Conservation (phyloP, 2,888 invertebrate genomes). For the Rhodophaea formosa region DNA sequence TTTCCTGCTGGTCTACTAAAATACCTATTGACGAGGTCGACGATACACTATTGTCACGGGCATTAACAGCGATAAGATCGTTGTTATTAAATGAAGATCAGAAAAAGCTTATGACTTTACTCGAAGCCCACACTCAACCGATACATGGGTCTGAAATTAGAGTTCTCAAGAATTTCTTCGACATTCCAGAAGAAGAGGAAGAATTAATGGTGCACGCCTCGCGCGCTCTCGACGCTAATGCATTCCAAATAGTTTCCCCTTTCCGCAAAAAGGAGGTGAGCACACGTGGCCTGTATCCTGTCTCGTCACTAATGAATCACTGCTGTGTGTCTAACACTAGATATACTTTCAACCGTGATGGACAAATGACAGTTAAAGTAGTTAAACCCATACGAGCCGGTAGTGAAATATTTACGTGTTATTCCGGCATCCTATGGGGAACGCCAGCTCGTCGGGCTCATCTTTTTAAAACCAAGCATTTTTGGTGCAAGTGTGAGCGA, state of each 20-base stretch:
- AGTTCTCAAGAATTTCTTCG: constrained; percentile 70
- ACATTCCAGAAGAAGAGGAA: constrained; percentile 79
- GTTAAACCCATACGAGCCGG: constrained; percentile 80
- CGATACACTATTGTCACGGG: constrained; percentile 56
- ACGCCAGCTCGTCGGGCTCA: constrained; percentile 83
- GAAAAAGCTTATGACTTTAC: constrained; percentile 69
- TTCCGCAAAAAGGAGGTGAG: constrained; percentile 72
- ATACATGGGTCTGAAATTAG: constrained; percentile 82
- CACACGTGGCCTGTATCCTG: constrained; percentile 84
- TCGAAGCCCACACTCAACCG: constrained; percentile 78
- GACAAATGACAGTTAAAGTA: constrained; percentile 82
- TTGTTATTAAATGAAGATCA: constrained; percentile 68
- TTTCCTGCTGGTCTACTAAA: constrained; percentile 81
- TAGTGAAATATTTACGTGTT: constrained; percentile 84
- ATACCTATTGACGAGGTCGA: constrained; percentile 63
- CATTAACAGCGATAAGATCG: constrained; percentile 63
- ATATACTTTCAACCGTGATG: constrained; percentile 80
- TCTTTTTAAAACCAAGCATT: constrained; percentile 84
- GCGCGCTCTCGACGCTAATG: constrained; percentile 84
- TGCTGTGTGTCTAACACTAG: constrained; percentile 85
- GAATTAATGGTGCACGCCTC: constrained; percentile 81
- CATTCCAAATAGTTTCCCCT: constrained; percentile 82
- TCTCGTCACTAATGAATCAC: constrained; percentile 86
- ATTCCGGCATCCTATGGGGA: constrained; percentile 85
- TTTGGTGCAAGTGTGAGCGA: constrained; percentile 83